These are phyloP conservation scores for Stictonetta naevosa DNA, from an alignment of 2,113 vertebrate genomes.

Conservation along the genomic window DNA sequence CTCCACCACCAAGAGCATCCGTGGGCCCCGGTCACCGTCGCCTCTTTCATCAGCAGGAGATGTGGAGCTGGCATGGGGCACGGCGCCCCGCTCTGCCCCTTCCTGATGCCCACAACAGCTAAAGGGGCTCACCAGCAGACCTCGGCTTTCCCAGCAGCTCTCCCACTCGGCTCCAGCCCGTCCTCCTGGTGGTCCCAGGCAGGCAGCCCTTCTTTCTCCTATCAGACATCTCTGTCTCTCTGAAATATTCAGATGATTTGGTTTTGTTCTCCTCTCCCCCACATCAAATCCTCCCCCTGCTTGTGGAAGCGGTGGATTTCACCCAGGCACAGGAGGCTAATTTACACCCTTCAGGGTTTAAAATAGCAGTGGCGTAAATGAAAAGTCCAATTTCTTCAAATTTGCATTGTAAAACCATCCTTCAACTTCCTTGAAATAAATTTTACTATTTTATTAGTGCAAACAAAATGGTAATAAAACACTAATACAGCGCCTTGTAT, in stretches of 20 bases:
- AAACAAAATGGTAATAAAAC: constrained; percentile 91
- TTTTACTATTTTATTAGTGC: constrained; percentile 91
- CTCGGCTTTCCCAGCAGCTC: background rate
- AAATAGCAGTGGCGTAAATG: constrained; percentile 85
- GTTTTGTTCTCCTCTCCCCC: constrained; percentile 52
- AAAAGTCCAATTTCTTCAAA: constrained; percentile 90
- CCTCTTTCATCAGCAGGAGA: background rate
- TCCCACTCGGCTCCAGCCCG: background rate
- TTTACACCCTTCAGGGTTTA: constrained; percentile 84
- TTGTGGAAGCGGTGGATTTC: constrained; percentile 55
- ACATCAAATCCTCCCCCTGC: constrained; percentile 61
- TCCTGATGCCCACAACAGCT: background rate
- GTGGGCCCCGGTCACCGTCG: background rate
- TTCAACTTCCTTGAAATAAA: constrained; percentile 90
- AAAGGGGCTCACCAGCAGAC: background rate
- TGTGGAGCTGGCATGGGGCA: fast-evolving
- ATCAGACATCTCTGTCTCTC: constrained; percentile 29
- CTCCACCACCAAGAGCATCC: background rate
- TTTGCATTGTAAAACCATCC: constrained; percentile 90
- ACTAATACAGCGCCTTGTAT: constrained; percentile 88
- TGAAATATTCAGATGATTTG: constrained; percentile 61
- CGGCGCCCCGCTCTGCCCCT: background rate
- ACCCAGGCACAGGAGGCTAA: constrained; percentile 75
- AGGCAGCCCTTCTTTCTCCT: background rate
- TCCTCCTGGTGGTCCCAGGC: background rate